phyloP scores from a whole-genome alignment of 2,888 invertebrate species.

The Anthophora plumipes region DNA sequence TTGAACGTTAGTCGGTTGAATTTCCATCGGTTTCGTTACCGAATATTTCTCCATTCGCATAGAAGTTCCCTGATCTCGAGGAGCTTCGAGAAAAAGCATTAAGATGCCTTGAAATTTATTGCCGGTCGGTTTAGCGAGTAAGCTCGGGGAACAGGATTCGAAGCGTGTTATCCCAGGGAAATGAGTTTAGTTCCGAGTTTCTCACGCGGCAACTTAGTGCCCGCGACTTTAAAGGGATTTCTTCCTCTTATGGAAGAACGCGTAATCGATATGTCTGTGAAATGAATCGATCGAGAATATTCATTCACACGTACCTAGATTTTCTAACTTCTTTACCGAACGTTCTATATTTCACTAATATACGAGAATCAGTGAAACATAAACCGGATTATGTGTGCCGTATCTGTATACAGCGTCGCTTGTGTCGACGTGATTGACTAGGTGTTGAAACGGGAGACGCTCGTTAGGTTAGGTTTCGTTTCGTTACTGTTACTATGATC shows the following conservation, averaged over 20 bases:
- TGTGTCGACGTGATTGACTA: too few species aligned
- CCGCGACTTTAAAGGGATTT: neutral
- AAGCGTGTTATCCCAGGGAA: slow-evolving; percentile 9
- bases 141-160: slow-evolving; percentile 1
- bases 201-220: neutral
- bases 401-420: too few species aligned
- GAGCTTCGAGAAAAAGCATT: neutral
- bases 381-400: too few species aligned
- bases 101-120: slow-evolving; percentile 2
- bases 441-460: too few species aligned
- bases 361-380: too few species aligned
- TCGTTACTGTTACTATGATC: too few species aligned
- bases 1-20: too few species aligned
- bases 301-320: neutral
- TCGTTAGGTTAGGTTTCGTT: too few species aligned
- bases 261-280: neutral
- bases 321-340: neutral
- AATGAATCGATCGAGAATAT: neutral
- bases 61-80: neutral
- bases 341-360: neutral
- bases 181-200: slow-evolving; percentile 21
- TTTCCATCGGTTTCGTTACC: neutral
- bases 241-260: neutral
- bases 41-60: neutral
- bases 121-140: neutral